Base-by-base conservation (phyloP, 2,113 vertebrate genomes). In the Calypte anna region DNA sequence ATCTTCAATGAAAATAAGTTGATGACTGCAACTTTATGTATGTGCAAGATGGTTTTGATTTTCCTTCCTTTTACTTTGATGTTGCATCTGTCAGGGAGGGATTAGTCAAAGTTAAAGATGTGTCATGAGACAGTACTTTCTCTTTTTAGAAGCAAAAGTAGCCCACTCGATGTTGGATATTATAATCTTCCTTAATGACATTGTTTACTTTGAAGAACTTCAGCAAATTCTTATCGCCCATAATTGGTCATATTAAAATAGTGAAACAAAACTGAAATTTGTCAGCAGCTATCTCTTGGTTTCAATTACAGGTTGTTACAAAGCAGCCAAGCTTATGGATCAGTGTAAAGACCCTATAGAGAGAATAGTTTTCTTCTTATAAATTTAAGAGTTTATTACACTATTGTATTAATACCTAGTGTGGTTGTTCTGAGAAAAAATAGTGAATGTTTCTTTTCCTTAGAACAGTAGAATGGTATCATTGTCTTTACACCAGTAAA, bases 41-140 rank as follows among this genome's bases (percentile, higher is more conserved):
- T 55, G 11, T 72, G 2, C 38, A 90, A 78, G 57, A 50, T 80
- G 53, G 18, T 72, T 91, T 82, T 85, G 27, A 85, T 83, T 94
- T 85, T 90, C 31, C 40, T 86, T 91, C 43, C 7, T 44, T 77
- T 92, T 91, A 54, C 67, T 69, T 92, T 82, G 66, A 73, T 89
- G 24, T 85, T 82, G 18, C 18, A 53, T 74, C 59, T 77, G 1
- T 85, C 63, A 85, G 14, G 16, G 28, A 76, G 4, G 6, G 30
- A 91, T 91, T 79, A 79, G 57, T 83, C 36, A 80, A 94, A 80
- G 80, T 70, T 91, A 57, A 82, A 95, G 5, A 50, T 61, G 20
- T 3, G 2, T 10, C 27, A 23, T 63, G 31, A 83, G 72, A 68
- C 19, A 53, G 19, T 63, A 38, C 22, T 69, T 82, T 31, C 2